These are phyloP conservation scores for Diogma glabrata DNA, from an alignment of 2,888 invertebrate species.

Conservation along the genomic window DNA sequence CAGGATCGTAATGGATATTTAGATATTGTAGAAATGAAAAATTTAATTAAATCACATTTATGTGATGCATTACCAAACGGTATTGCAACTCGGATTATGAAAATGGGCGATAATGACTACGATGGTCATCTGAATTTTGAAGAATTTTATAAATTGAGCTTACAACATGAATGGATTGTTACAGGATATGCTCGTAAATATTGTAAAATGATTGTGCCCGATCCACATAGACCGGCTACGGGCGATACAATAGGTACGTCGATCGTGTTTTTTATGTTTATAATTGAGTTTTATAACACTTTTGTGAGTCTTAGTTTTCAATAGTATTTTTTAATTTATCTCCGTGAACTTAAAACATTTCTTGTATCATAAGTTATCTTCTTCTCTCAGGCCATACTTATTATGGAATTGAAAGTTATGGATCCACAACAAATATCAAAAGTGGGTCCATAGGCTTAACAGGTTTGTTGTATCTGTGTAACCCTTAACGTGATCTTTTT, in stretches of 20 bases:
- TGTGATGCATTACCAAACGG: slow-evolving; percentile 49
- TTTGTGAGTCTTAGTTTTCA: too few species aligned
- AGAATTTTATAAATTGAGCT: slow-evolving; percentile 55
- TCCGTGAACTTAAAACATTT: too few species aligned
- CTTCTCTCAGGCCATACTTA: too few species aligned
- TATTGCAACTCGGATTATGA: background rate
- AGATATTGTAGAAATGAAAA: slow-evolving; percentile 49
- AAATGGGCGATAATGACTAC: background rate
- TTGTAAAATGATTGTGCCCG: slow-evolving; percentile 32
- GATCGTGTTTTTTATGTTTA: background rate
- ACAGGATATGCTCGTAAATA: slow-evolving; percentile 28
- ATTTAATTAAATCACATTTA: slow-evolving; percentile 29
- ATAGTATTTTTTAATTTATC: too few species aligned
- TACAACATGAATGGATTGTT: slow-evolving; percentile 39
- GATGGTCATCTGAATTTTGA: slow-evolving; percentile 53
- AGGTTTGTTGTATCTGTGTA: slow-evolving; percentile 1
- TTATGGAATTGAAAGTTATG: too few species aligned
- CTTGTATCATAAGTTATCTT: too few species aligned
- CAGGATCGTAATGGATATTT: slow-evolving; percentile 57
- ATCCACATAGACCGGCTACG: slow-evolving; percentile 28
- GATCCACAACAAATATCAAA: too few species aligned
- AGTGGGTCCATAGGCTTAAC: slow-evolving; percentile 1
- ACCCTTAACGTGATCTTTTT: too few species aligned
- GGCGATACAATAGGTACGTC: slow-evolving; percentile 30
- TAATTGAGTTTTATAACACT: too few species aligned